phyloP scores from a whole-genome alignment of 2,113 vertebrate genomes.

The Chrysochloris asiatica region DNA sequence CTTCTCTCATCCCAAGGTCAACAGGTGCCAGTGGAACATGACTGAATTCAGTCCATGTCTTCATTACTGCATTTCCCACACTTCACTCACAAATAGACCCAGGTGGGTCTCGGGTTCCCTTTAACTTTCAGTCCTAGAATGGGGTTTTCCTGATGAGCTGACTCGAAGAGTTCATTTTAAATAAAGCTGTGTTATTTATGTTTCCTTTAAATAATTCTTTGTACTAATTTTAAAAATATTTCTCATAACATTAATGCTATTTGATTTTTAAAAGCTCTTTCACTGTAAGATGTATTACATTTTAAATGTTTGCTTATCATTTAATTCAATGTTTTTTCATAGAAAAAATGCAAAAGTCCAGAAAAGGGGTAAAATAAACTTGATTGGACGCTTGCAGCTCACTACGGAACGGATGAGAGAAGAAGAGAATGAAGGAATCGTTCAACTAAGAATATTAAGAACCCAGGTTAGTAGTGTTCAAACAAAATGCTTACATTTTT shows the following conservation, averaged over 20 bases:
- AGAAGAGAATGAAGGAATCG: slow-evolving; percentile 99
- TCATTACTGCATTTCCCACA: no score
- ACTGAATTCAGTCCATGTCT: no score
- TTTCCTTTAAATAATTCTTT: neutral
- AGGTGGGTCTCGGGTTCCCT: no score
- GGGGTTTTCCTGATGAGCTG: no score
- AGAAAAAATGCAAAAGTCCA: slow-evolving; percentile 99
- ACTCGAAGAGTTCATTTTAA: slow-evolving; percentile 11
- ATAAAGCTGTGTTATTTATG: slow-evolving; percentile 14
- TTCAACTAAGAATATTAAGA: slow-evolving; percentile 97
- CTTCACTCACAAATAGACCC: no score
- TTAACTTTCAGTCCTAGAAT: no score
- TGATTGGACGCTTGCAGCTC: slow-evolving; percentile 98
- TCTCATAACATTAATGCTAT: neutral
- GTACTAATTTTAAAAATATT: slow-evolving; percentile 26
- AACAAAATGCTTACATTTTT: slow-evolving; percentile 29
- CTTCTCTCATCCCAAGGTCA: no score
- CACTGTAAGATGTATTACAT: neutral
- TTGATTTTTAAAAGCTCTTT: slow-evolving; percentile 38
- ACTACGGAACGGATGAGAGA: slow-evolving; percentile 99
- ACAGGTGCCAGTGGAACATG: no score
- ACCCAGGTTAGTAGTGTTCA: slow-evolving; percentile 91
- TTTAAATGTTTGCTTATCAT: neutral
- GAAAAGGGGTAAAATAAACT: slow-evolving; percentile 98
- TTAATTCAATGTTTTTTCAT: slow-evolving; percentile 73